These are phyloP conservation scores for Spea bombifrons DNA, from an alignment of 2,113 vertebrate genomes.

Conservation along the genomic window DNA sequence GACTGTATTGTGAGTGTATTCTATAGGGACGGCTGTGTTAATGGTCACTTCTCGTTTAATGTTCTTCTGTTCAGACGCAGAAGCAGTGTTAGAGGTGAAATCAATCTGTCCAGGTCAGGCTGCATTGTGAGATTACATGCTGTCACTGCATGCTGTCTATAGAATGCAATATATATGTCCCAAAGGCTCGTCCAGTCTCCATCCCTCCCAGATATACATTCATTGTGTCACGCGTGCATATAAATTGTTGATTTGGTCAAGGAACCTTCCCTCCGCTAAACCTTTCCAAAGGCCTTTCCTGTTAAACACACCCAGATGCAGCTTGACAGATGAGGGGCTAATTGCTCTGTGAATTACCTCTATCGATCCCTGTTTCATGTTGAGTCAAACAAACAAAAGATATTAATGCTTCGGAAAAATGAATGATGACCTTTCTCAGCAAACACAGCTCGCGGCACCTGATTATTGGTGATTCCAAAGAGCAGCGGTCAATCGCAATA, in stretches of 20 bases:
- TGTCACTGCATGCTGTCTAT: conserved; percentile 66
- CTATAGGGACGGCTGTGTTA: background rate
- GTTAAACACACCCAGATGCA: conserved; percentile 81
- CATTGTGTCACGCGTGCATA: conserved; percentile 76
- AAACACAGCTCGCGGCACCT: conserved; percentile 84
- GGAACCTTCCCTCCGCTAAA: conserved; percentile 74
- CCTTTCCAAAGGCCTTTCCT: conserved; percentile 79
- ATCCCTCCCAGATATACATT: conserved; percentile 71
- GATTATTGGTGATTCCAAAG: conserved; percentile 84
- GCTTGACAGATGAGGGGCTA: conserved; percentile 85
- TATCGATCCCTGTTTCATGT: conserved; percentile 88
- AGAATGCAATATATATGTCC: conserved; percentile 69
- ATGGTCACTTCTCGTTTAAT: conserved; percentile 18
- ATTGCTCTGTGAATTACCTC: conserved; percentile 87
- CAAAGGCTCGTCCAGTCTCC: conserved; percentile 45
- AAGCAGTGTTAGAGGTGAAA: conserved; percentile 16
- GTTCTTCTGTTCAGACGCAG: conserved; percentile 14
- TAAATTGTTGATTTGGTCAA: conserved; percentile 76
- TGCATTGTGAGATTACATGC: conserved; percentile 53
- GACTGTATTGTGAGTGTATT: conserved; percentile 3
- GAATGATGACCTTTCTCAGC: conserved; percentile 89
- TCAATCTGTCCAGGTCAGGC: conserved; percentile 45
- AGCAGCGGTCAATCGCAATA: conserved; percentile 82
- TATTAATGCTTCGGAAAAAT: conserved; percentile 86
- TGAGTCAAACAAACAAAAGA: conserved; percentile 89